Evolutionary conservation across 2,888 invertebrate genomes (phyloP), one percentile per base, ranked within the genome.

Genomic region (Eupithecia pulchellata): DNA sequence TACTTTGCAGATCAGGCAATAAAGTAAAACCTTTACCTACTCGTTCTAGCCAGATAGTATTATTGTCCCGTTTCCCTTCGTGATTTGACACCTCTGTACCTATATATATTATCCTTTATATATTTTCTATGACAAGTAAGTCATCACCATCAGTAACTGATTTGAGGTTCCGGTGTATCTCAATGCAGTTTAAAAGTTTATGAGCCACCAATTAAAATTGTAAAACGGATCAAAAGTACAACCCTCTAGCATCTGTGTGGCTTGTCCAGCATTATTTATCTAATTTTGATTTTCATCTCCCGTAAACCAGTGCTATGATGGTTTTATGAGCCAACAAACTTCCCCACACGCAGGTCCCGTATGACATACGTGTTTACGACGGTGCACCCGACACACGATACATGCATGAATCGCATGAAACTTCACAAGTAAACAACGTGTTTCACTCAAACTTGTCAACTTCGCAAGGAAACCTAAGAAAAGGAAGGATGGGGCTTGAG

Each of bases 351-450:
- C 61, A 61, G 61, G 60, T 60, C 60, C 30, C 5, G 47, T 86
- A 82, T 88, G 89, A 89, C 92, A 88, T 88, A 88, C 89, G 88
- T 87, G 88, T 93, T 93, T 92, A 93, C 84, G 91, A 90, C 85
- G 84, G 80, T 84, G 82, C 81, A 81, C 85, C 83, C 81, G 93
- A 92, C 88, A 93, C 83, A 89, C 88, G 92, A 93, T 93, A 92
- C 92, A 69, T 63, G 52, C 55, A 52, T 69, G 74, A 84, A 83
- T 82, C 77, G 85, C 82, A 85, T 52, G 86, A 88, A 86, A 87
- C 87, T 84, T 84, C 82, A 82, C 84, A 81, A 82, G 84, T 52
- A 52, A 52, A 86, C 83, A 57, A 83, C 85, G 88, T 90, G 88
- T 89, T 87, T 88, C 89, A 89, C 88, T 89, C 88, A 81, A 61